Evolutionary conservation across 2,113 vertebrate genomes (phyloP), one percentile per base, ranked within the genome.

Genomic region (Gadus chalcogrammus): DNA sequence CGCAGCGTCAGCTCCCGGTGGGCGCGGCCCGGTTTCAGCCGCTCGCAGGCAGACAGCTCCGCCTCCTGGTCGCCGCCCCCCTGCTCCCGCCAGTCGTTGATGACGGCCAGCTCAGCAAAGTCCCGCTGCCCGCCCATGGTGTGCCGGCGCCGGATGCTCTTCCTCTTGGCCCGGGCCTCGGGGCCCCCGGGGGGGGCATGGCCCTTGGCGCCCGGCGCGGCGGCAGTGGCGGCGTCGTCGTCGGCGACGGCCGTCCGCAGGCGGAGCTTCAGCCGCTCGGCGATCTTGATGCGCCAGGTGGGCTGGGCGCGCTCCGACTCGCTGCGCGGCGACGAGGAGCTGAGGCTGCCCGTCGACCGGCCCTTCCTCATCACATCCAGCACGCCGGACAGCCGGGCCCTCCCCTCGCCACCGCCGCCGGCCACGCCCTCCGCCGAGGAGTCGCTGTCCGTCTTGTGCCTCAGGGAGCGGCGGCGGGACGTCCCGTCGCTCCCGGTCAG

Each of bases 61-160:
- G 90, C 80, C 3, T 92, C 91, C 31, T 86, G 90, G 68, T 93
- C 93, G 28, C 82, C 88, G 0, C 84, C 93, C 0, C 90, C 91
- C 55, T 93, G 92, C 82, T 95, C 93, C 87, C 92, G 91, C 96
- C 96, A 99, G 75, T 94, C 94, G 20, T 92, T 93, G 78, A 96
- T 84, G 74, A 95, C 91, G 8, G 95, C 94, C 78, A 97, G 87
- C 76, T 98, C 94, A 0, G 91, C 86, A 0, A 96, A 97, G 83
- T 99, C 97, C 12, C 94, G 88, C 82, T 98, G 97, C 1, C 97
- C 97, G 1, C 95, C 96, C 58, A 99, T 91, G 0, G 97, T 99
- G 80, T 99, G 97, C 17, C 97, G 89, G 22, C 97, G 90, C 0
- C 93, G 90, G 88, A 99, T 94, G 75, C 89, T 93, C 75, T 94